Evolutionary conservation across 2,113 vertebrate species (phyloP), one percentile per base, ranked within the genome.

Genomic region (Engraulis encrasicolus): DNA sequence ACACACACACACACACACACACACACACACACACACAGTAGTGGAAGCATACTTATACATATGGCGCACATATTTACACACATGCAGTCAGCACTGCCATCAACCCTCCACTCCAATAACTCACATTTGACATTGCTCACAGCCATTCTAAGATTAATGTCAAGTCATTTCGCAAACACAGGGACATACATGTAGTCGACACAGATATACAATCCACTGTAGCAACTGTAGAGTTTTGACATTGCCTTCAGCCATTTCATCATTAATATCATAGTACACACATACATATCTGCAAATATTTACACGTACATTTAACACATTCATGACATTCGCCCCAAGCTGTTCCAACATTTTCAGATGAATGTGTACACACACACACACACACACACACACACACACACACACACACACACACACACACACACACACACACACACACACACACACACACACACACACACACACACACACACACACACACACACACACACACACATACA

Each of bases 11-110:
- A 34, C 66, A 61, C 58, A 61, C 58, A 61, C 54, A 58, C 1
- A 58, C 54, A 71, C 58, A 66, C 23, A 66, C 27, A 31, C 61
- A 71, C 61, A 71, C 61, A 71, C 40, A 45, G n/a, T n/a, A n/a
- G n/a, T n/a, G n/a, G n/a, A n/a, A n/a, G n/a, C n/a, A n/a, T n/a
- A n/a, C n/a, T n/a, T n/a, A n/a, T n/a, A n/a, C n/a, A n/a, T n/a
- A n/a, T n/a, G n/a, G n/a, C n/a, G n/a, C 40, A 3, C 3, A 45
- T 9, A 45, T 5, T 15, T 31, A 61, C 58, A 61, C 58, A 61
- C 54, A 58, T 6, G 23, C 54, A 45, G 40, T 45, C 40, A 45
- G 9, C 40, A 45, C 40, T 45, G 40, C 3, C 40, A 45, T 45
- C 40, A 45, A 45, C 40, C 9, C 40, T 45, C 40, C 40, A 45